Percentiles rank a stretch among this genome's conserved stretches.
Evolutionary conservation across 2,113 vertebrate genomes (phyloP).

Genomic region (Neolamprologus toae): DNA sequence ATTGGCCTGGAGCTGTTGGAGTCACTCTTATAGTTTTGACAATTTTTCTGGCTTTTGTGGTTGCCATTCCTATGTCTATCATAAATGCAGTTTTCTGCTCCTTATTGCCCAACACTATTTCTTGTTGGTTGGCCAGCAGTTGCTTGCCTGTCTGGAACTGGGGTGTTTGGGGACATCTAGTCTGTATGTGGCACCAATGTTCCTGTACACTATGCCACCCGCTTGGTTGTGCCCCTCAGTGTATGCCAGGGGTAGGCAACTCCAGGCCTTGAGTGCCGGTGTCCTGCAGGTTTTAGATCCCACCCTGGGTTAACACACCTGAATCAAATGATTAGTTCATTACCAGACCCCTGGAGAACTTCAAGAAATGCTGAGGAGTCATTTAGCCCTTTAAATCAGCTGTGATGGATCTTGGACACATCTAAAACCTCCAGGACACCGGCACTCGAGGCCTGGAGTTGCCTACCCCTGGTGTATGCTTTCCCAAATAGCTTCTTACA

Average conservation of each 20-base stretch:
- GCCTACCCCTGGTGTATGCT: neutral
- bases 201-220: neutral
- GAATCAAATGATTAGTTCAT: too few species aligned
- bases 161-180: neutral
- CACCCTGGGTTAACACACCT: too few species aligned
- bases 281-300: too few species aligned
- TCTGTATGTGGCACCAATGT: neutral
- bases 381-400: too few species aligned
- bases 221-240: neutral
- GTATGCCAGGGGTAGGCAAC: neutral
- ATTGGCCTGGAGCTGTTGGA: neutral
- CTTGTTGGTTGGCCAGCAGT: neutral
- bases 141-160: neutral
- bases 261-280: too few species aligned
- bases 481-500: neutral
- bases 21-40: neutral
- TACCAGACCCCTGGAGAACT: too few species aligned
- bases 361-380: too few species aligned
- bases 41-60: neutral
- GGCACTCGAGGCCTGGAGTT: too few species aligned
- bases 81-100: neutral
- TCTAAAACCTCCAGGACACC: too few species aligned
- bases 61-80: neutral
- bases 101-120: neutral
- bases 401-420: too few species aligned